These are phyloP conservation scores for Mus pahari DNA, from an alignment of 2,113 vertebrate species.

Conservation along the genomic window DNA sequence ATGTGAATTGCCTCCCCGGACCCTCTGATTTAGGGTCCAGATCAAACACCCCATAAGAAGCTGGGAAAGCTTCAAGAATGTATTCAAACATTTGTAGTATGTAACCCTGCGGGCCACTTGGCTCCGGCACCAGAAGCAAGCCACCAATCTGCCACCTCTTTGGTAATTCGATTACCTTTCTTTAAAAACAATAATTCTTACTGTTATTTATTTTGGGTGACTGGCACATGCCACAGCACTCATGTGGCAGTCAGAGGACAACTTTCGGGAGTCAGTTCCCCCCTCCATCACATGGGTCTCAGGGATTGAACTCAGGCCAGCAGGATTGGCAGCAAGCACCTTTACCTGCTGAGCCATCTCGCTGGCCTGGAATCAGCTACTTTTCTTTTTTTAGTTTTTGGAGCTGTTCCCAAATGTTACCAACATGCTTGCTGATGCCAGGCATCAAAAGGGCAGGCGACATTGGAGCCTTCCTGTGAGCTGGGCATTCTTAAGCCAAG, in stretches of 20 bases:
- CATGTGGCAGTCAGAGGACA: not conserved
- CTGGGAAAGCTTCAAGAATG: accelerated
- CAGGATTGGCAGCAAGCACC: not conserved
- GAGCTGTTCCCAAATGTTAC: slow-evolving; percentile 24
- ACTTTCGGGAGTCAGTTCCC: not conserved
- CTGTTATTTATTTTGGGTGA: not conserved
- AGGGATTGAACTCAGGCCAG: not conserved
- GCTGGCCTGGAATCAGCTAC: not conserved
- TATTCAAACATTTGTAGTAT: not conserved
- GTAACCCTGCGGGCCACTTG: not conserved
- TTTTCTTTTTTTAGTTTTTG: slow-evolving; percentile 30
- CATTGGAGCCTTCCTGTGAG: not conserved
- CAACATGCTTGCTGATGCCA: not conserved
- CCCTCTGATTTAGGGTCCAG: not conserved
- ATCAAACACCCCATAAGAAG: not conserved
- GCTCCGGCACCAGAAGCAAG: slow-evolving; percentile 5
- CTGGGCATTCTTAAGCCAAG: slow-evolving; percentile 9
- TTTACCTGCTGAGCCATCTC: not conserved
- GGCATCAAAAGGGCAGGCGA: slow-evolving; percentile 42
- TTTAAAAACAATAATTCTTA: not conserved
- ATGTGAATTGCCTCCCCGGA: not conserved
- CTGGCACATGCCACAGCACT: too few species aligned
- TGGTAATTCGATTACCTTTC: not conserved
- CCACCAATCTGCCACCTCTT: not conserved
- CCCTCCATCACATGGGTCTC: not conserved